Evolutionary conservation across 2,888 invertebrate species (phyloP).

Genomic region (Cephonodes hylas): DNA sequence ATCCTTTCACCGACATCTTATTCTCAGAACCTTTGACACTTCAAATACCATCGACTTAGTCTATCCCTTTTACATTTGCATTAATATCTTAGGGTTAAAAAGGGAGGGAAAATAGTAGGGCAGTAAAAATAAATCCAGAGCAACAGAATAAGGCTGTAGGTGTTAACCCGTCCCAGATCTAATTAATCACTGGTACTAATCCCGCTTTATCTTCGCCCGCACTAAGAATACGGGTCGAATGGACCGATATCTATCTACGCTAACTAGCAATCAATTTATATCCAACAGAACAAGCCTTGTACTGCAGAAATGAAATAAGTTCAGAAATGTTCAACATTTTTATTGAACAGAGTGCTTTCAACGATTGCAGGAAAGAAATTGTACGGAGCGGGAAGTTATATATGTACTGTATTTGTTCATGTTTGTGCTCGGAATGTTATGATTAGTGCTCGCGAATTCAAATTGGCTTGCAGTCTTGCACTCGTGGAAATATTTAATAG

Average conservation of each 20-base stretch:
- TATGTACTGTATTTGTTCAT: background rate
- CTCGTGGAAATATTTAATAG: background rate
- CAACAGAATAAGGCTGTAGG: background rate
- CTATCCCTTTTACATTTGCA: background rate
- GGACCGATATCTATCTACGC: slow-evolving; percentile 1
- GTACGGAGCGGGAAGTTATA: background rate
- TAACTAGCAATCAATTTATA: slow-evolving; percentile 8
- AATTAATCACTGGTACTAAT: slow-evolving; percentile 3
- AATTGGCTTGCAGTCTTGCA: background rate
- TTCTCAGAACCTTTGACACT: background rate
- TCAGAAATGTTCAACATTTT: slow-evolving; percentile 5
- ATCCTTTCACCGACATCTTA: background rate
- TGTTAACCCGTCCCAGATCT: slow-evolving; percentile 4
- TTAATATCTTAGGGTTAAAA: background rate
- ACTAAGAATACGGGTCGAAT: slow-evolving; percentile 7
- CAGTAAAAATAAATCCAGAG: background rate
- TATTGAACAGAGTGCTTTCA: background rate
- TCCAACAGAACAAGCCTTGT: background rate
- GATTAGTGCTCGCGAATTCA: background rate
- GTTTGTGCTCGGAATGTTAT: background rate
- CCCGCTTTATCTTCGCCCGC: slow-evolving; percentile 3
- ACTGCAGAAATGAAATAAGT: slow-evolving; percentile 2
- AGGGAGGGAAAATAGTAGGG: too few relatives aligned
- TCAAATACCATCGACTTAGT: too few relatives aligned
- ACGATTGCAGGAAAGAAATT: background rate